Evolutionary conservation across 2,113 vertebrate genomes (phyloP).

Genomic region (Urocynchramus pylzowi): DNA sequence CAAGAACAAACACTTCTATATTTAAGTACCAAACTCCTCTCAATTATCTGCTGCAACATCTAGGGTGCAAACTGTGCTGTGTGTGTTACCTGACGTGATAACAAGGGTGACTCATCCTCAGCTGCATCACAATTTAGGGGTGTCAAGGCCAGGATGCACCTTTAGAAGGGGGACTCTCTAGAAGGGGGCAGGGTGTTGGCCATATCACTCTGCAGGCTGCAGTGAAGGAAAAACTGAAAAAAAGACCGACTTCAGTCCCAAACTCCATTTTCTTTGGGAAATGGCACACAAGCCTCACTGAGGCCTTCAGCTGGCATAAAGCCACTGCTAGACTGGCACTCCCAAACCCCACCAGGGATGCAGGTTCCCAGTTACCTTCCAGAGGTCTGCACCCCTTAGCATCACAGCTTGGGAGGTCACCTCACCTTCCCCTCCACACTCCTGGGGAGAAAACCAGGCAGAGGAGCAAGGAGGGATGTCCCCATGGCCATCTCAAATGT

Average conservation of each 20-base stretch:
- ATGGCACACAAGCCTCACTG: not conserved
- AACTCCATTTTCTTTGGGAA: not conserved
- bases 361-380: not conserved
- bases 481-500: accelerated
- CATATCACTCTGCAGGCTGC: not conserved
- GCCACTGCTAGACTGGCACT: not conserved
- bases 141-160: not conserved
- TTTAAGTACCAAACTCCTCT: constrained; percentile 31
- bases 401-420: not conserved
- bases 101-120: not conserved
- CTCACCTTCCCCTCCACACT: not conserved
- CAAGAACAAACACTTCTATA: constrained; percentile 51
- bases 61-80: not conserved
- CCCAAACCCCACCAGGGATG: not conserved
- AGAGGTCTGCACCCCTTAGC: not conserved
- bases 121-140: not conserved
- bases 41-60: not conserved
- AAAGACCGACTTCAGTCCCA: not conserved
- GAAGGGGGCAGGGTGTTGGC: not conserved
- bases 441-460: not conserved
- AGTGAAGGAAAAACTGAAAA: not conserved
- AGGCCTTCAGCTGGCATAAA: not conserved
- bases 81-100: not conserved
- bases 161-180: not conserved
- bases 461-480: not conserved